A percentile compares a stretch with the other conserved stretches of the same genome.
These are phyloP conservation scores for Ascidia mentula DNA, from an alignment of 23 tunicate species.

Conservation along the genomic window DNA sequence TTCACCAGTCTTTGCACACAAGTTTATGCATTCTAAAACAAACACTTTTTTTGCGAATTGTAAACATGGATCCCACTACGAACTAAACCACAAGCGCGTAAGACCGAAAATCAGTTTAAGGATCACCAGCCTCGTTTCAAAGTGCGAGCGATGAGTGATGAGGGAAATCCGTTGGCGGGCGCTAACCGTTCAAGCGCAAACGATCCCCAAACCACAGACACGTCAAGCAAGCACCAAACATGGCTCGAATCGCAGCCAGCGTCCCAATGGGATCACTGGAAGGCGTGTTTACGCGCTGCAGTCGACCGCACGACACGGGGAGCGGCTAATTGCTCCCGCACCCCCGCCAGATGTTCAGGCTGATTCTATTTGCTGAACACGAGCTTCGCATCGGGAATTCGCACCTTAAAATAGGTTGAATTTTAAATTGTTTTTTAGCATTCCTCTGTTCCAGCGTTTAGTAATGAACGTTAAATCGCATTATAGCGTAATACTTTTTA, in stretches of 20 bases:
- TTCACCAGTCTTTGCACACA: too few relatives aligned
- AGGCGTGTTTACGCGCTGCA: background rate
- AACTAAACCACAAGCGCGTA: too few relatives aligned
- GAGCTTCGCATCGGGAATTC: too few relatives aligned
- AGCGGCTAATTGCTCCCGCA: background rate
- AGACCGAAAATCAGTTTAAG: too few relatives aligned
- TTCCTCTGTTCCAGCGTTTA: too few relatives aligned
- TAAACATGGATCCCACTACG: too few relatives aligned
- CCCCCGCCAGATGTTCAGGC: background rate
- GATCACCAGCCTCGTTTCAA: background rate
- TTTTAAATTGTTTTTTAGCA: too few relatives aligned
- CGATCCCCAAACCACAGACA: constrained; percentile 4
- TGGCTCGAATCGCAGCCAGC: background rate
- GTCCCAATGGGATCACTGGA: background rate
- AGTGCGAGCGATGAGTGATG: background rate
- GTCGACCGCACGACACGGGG: background rate
- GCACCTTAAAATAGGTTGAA: too few relatives aligned
- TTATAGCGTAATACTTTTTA: too few relatives aligned
- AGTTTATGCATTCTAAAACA: too few relatives aligned
- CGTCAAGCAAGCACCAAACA: background rate
- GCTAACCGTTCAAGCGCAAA: background rate
- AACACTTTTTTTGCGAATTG: too few relatives aligned
- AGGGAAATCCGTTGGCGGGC: background rate
- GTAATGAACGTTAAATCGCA: too few relatives aligned
- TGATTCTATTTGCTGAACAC: background rate